phyloP scores from a whole-genome alignment of 1,140 invertebrate species.

The Ostrea denselamellosa region DNA sequence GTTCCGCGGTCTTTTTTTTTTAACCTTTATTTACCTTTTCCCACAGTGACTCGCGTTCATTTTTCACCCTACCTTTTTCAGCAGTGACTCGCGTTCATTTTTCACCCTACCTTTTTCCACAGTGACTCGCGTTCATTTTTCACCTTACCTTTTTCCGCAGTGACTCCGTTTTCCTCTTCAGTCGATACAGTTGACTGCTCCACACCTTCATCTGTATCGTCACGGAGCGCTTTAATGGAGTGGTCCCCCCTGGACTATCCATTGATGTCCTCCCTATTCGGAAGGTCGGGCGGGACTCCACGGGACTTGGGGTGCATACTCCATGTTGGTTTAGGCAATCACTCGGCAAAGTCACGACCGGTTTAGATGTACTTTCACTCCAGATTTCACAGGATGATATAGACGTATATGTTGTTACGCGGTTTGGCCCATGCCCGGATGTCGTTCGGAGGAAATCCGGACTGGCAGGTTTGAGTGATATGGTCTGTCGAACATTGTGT shows the following conservation, averaged over 20 bases:
- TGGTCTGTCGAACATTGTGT: background rate
- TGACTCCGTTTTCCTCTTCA: conserved; percentile 22
- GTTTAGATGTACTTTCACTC: background rate
- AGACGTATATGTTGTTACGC: background rate
- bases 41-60: background rate
- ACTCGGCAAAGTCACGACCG: background rate
- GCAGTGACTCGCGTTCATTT: background rate
- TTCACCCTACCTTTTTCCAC: background rate
- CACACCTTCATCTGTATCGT: conserved; percentile 40
- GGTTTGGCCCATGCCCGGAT: too few species aligned
- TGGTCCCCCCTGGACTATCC: background rate
- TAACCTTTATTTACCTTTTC: background rate
- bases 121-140: background rate
- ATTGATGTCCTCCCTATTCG: background rate
- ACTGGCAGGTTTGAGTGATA: background rate
- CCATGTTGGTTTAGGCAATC: background rate
- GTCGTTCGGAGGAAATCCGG: too few species aligned
- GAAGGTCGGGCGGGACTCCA: too few species aligned
- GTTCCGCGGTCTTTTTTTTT: background rate
- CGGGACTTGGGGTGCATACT: background rate
- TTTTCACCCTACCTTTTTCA: background rate
- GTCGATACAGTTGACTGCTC: conserved; percentile 1
- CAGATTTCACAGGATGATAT: background rate
- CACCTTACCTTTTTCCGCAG: conserved; percentile 7
- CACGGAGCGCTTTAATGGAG: background rate